Conservation (phyloP, 92 coral and sea anemone species). For the Epizoanthus rinbou region DNA sequence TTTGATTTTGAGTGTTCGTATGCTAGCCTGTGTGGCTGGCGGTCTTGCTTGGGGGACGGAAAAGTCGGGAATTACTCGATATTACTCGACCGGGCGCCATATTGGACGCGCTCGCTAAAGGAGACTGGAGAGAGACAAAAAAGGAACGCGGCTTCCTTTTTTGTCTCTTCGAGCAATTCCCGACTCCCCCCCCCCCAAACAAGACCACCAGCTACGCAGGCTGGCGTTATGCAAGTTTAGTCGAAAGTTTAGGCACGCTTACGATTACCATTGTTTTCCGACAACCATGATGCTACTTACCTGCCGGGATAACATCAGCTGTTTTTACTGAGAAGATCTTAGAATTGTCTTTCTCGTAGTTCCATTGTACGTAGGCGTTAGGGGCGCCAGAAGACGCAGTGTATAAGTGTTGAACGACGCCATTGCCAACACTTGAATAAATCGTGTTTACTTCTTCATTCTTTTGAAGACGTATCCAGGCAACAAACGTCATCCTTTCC, state of each 20-base stretch:
- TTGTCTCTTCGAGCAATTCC: too few species aligned
- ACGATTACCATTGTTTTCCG: not conserved
- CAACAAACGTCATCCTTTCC: constrained; percentile 60
- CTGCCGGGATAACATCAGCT: constrained; percentile 54
- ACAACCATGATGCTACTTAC: constrained; percentile 33
- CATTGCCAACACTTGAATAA: constrained; percentile 57
- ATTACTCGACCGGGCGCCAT: too few species aligned
- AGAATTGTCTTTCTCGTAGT: constrained; percentile 22
- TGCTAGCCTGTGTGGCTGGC: too few species aligned
- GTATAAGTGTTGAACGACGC: constrained; percentile 51
- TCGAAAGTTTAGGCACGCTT: not conserved
- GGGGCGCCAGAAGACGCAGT: constrained; percentile 43
- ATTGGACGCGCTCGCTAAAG: too few species aligned
- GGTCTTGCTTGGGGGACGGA: too few species aligned
- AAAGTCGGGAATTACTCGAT: too few species aligned
- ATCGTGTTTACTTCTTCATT: constrained; percentile 55
- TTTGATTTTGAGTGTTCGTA: too few species aligned
- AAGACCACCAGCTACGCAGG: too few species aligned
- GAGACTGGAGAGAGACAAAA: too few species aligned
- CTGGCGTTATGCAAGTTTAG: too few species aligned
- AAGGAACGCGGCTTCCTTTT: too few species aligned
- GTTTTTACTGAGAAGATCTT: constrained; percentile 47
- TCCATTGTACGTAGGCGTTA: constrained; percentile 54
- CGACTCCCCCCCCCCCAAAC: too few species aligned
- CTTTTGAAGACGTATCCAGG: constrained; percentile 67